phyloP scores from a whole-genome alignment of 2,888 invertebrate genomes.

The Acrobasis consociella region DNA sequence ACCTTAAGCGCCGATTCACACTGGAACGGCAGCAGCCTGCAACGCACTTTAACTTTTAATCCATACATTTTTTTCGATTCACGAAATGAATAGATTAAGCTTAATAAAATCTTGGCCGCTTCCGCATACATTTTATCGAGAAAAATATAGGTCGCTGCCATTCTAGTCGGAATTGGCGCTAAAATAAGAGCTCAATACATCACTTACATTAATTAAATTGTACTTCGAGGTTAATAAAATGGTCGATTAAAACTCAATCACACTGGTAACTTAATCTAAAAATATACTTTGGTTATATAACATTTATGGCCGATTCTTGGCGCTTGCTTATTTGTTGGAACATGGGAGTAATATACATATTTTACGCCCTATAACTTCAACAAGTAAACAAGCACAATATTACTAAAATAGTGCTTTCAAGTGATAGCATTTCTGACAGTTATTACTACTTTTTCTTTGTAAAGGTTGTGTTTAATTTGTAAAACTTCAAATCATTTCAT shows the following conservation, averaged over 20 bases:
- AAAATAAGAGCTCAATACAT: slow-evolving; percentile 66
- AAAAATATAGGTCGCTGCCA: too few relatives aligned
- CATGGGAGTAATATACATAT: too few relatives aligned
- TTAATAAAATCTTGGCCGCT: too few relatives aligned
- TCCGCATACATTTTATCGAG: too few relatives aligned
- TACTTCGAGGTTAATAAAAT: slow-evolving; percentile 53
- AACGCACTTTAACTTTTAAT: too few relatives aligned
- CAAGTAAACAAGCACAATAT: not conserved
- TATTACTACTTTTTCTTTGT: too few relatives aligned
- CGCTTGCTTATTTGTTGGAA: not conserved
- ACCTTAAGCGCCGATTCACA: slow-evolving; percentile 25
- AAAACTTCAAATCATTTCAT: too few relatives aligned
- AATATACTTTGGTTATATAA: slow-evolving; percentile 51
- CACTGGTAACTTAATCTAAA: slow-evolving; percentile 35
- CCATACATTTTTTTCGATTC: too few relatives aligned
- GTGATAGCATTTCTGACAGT: not conserved
- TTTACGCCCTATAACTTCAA: not conserved
- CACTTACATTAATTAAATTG: slow-evolving; percentile 64
- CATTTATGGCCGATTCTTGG: slow-evolving; percentile 28
- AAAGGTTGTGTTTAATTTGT: too few relatives aligned
- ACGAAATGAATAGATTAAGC: too few relatives aligned
- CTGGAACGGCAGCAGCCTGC: too few relatives aligned
- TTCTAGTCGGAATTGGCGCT: too few relatives aligned
- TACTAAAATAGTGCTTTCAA: not conserved
- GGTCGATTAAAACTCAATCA: slow-evolving; percentile 28